Conservation (phyloP, 2,888 invertebrate genomes). For the Amphipyra berbera region DNA sequence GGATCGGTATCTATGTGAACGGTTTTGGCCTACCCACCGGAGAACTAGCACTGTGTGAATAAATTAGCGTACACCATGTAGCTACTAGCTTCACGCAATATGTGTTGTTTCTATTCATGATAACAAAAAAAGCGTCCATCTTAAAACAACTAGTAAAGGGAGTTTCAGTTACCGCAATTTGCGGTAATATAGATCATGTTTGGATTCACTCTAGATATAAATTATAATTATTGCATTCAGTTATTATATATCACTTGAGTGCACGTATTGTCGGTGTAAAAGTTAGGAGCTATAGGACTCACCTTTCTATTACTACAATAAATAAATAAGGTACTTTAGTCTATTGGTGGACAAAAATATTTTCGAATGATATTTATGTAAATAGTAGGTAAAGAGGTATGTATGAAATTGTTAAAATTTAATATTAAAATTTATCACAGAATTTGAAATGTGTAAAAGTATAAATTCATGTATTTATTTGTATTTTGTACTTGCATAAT, state of each 20-base stretch:
- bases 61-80: conserved; percentile 58
- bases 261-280: conserved; percentile 60
- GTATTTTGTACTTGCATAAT: conserved; percentile 60
- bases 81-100: conserved; percentile 65
- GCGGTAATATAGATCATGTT: conserved; percentile 43
- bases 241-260: conserved; percentile 52
- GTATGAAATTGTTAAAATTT: conserved; percentile 82
- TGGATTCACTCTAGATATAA: conserved; percentile 22
- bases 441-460: conserved; percentile 62
- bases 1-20: conserved; percentile 69
- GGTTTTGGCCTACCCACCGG: conserved; percentile 84
- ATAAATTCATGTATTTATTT: conserved; percentile 47
- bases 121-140: conserved; percentile 49
- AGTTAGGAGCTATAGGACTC: conserved; percentile 52
- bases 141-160: conserved; percentile 13
- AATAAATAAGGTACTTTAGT: conserved; percentile 62
- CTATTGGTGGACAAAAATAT: conserved; percentile 76
- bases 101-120: conserved; percentile 53
- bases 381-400: conserved; percentile 75
- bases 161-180: conserved; percentile 34
- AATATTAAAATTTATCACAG: conserved; percentile 74
- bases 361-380: conserved; percentile 85
- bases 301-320: conserved; percentile 46
- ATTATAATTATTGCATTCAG: conserved; percentile 39
- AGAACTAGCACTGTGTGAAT: conserved; percentile 62